A percentile compares a stretch with the other conserved stretches of the same genome.
phyloP scores from a whole-genome alignment of 2,113 vertebrate species.

The Menidia beryllina region DNA sequence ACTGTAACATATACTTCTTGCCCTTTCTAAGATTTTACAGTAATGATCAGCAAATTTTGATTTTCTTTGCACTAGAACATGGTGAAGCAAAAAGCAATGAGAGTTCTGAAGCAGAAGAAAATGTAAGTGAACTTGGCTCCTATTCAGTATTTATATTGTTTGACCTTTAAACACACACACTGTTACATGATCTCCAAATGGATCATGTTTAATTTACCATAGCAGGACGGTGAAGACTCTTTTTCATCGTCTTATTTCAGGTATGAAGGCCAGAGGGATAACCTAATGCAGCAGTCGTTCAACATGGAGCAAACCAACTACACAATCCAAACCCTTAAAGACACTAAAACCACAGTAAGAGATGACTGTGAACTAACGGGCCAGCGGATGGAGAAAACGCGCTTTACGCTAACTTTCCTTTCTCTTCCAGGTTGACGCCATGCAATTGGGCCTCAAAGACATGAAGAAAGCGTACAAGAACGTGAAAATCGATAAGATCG shows the following conservation, averaged over 20 bases:
- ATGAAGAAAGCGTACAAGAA: conserved; percentile 99
- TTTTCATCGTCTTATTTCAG: conserved; percentile 74
- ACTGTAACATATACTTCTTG: neutral
- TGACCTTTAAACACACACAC: neutral
- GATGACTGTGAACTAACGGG: no score
- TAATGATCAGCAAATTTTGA: neutral
- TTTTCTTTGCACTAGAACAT: conserved; percentile 85
- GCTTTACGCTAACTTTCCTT: conserved; percentile 14
- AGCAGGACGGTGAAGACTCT: neutral
- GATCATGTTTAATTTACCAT: no score
- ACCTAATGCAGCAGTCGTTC: conserved; percentile 96
- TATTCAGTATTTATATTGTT: neutral
- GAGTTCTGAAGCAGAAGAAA: conserved; percentile 96
- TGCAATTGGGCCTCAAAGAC: conserved; percentile 96
- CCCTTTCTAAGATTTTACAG: neutral
- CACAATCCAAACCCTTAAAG: conserved; percentile 95
- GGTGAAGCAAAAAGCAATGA: conserved; percentile 98
- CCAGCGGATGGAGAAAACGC: neutral
- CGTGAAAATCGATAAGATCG: conserved; percentile 96
- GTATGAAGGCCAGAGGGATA: conserved; percentile 96
- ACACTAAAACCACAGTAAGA: conserved; percentile 97
- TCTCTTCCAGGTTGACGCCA: conserved; percentile 91
- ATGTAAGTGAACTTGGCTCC: conserved; percentile 86
- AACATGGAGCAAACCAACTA: conserved; percentile 99
- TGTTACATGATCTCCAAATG: no score